Percentiles rank a stretch among this genome's conserved stretches.
phyloP scores from a whole-genome alignment of 2,113 vertebrate species.

The Daboia siamensis region DNA sequence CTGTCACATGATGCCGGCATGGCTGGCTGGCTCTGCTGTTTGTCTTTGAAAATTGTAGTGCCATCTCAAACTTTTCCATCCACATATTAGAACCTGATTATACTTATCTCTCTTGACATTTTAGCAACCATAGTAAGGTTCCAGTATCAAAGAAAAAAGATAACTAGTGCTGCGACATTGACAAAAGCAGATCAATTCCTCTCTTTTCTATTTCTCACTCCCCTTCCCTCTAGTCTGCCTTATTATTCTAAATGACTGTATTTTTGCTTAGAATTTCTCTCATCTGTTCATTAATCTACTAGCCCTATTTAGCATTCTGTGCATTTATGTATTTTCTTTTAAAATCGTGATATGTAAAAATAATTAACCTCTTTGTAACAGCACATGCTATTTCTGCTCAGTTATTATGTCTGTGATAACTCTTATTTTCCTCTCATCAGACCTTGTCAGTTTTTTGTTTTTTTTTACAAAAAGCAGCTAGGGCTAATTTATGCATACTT shows the following conservation, averaged over 20 bases:
- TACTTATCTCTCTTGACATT: background rate
- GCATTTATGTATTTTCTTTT: slow-evolving; percentile 52
- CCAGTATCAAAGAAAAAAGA: slow-evolving; percentile 8
- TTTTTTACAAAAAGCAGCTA: background rate
- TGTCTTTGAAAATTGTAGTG: background rate
- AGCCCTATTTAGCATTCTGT: slow-evolving; percentile 40
- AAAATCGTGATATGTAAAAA: slow-evolving; percentile 54
- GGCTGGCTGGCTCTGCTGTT: too few relatives aligned
- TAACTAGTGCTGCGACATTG: background rate
- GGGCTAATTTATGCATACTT: background rate
- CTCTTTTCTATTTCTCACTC: background rate
- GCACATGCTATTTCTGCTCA: slow-evolving; percentile 46
- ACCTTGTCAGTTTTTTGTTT: background rate
- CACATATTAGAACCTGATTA: slow-evolving; percentile 8
- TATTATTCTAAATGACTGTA: slow-evolving; percentile 22
- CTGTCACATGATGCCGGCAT: too few relatives aligned
- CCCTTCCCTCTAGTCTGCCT: background rate
- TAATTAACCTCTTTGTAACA: slow-evolving; percentile 60
- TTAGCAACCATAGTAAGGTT: slow-evolving; percentile 2
- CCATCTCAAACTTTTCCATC: background rate
- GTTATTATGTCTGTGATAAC: slow-evolving; percentile 61
- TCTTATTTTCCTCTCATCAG: slow-evolving; percentile 11
- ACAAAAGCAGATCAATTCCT: slow-evolving; percentile 30
- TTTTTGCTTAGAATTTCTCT: slow-evolving; percentile 24
- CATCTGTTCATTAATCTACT: slow-evolving; percentile 51